phyloP scores from a whole-genome alignment of 2,113 vertebrate species.

The Phocoena phocoena region DNA sequence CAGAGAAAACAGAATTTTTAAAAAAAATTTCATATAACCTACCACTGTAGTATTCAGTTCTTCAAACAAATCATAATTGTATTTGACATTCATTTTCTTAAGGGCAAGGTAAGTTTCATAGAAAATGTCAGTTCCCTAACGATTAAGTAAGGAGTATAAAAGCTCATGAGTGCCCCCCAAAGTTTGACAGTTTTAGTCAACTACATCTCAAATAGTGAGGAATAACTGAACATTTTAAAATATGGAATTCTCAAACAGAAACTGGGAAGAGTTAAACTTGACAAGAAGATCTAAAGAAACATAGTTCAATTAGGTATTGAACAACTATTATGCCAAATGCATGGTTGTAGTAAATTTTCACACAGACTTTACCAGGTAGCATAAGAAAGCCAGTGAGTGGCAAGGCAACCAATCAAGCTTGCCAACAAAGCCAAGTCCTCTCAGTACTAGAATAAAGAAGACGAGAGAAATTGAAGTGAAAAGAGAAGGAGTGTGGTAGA shows the following conservation, averaged over 20 bases:
- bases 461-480: background rate
- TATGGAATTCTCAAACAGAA: constrained; percentile 21
- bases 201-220: background rate
- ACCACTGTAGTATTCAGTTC: background rate
- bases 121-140: background rate
- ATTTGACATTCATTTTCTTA: background rate
- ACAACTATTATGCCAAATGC: background rate
- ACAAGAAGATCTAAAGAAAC: background rate
- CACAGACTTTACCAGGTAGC: background rate
- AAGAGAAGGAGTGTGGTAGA: background rate
- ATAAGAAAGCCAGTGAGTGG: background rate
- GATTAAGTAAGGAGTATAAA: background rate
- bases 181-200: background rate
- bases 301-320: background rate
- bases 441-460: background rate
- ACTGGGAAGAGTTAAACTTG: background rate
- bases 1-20: background rate
- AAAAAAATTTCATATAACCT: background rate
- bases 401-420: background rate
- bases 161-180: background rate
- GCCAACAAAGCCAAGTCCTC: background rate
- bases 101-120: background rate
- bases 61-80: constrained; percentile 22
- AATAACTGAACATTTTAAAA: background rate
- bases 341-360: background rate